A percentile compares a stretch with the other conserved stretches of the same genome.
Evolutionary conservation across 2,797 vertebrate species (phyloP).

Genomic region (Synanceia verrucosa): DNA sequence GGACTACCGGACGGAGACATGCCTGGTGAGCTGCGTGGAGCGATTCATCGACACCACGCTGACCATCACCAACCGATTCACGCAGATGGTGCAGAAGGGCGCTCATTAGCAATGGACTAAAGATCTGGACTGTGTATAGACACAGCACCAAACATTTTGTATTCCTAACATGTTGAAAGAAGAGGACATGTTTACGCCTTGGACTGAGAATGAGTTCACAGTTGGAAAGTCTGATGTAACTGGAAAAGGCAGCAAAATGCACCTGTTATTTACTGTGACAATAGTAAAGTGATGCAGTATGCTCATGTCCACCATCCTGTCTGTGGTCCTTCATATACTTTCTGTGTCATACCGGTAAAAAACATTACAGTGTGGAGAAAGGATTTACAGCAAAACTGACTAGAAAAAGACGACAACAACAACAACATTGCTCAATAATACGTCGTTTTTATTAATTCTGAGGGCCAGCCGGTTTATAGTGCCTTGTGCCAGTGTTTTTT

Average conservation of each 20-base stretch:
- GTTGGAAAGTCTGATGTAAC: not conserved
- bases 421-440: not conserved
- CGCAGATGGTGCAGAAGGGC: constrained; percentile 92
- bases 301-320: not conserved
- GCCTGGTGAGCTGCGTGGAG: constrained; percentile 90
- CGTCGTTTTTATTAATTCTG: no score
- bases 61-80: constrained; percentile 89
- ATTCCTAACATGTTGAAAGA: not conserved
- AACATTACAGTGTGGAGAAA: no score
- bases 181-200: not conserved
- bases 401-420: no score
- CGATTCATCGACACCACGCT: constrained; percentile 93
- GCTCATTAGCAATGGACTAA: constrained; percentile 71
- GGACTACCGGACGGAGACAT: constrained; percentile 88
- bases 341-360: no score
- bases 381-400: no score
- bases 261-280: not conserved
- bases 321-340: not conserved
- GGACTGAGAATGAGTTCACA: not conserved
- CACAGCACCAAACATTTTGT: not conserved
- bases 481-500: no score
- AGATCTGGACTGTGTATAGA: not conserved
- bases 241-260: not conserved
- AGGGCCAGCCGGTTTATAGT: no score
- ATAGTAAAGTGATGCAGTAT: not conserved